A percentile compares a stretch with the other conserved stretches of the same genome.
Conservation (phyloP, 2,113 vertebrate genomes). For the Xenopus tropicalis region DNA sequence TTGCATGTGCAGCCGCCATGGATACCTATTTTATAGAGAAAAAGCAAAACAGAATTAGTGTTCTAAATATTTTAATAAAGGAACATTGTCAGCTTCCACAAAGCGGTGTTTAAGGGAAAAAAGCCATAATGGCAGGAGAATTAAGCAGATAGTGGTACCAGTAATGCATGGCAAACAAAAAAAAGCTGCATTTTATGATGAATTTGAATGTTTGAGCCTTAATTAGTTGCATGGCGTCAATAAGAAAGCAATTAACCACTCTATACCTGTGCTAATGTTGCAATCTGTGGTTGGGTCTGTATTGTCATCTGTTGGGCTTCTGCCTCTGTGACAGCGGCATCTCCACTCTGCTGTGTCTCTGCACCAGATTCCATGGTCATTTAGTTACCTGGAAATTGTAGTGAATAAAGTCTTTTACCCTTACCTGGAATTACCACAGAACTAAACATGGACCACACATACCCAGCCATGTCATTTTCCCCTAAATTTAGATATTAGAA, state of each 20-base stretch:
- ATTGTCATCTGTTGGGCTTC: slow-evolving; percentile 90
- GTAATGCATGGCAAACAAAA: not conserved
- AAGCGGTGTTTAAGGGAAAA: too few relatives aligned
- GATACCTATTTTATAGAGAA: slow-evolving; percentile 72
- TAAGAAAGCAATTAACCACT: slow-evolving; percentile 18
- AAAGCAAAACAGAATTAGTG: not conserved
- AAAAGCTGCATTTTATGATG: not conserved
- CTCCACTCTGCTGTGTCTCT: slow-evolving; percentile 94
- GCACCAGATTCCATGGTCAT: slow-evolving; percentile 98
- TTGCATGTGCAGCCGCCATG: slow-evolving; percentile 86
- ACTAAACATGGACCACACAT: not conserved
- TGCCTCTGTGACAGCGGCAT: slow-evolving; percentile 88
- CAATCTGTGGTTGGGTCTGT: slow-evolving; percentile 82
- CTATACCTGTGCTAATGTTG: slow-evolving; percentile 92
- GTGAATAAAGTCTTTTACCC: slow-evolving; percentile 41
- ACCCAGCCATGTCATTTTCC: too few relatives aligned
- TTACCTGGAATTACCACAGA: slow-evolving; percentile 7
- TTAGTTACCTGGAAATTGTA: slow-evolving; percentile 83
- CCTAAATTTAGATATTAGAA: too few relatives aligned
- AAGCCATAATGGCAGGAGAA: not conserved
- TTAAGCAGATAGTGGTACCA: not conserved
- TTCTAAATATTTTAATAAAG: too few relatives aligned
- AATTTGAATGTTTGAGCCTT: not conserved
- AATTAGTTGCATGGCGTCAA: not conserved
- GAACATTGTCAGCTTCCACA: too few relatives aligned